Evolutionary conservation across 2,888 invertebrate genomes (phyloP).

Genomic region (Philereme vetulata): DNA sequence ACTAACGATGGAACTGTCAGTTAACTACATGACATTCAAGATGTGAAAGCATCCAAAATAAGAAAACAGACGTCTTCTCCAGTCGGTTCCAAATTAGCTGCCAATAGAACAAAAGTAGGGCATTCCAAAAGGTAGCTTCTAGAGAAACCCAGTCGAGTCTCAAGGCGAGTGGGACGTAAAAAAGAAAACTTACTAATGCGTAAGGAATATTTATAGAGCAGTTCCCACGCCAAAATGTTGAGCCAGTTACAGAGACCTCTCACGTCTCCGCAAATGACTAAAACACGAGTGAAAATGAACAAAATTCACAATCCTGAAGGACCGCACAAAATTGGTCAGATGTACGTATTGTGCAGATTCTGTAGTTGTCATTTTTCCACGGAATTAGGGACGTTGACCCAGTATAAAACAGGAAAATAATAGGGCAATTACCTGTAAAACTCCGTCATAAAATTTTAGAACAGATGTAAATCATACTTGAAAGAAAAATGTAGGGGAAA

Average conservation of each 20-base stretch:
- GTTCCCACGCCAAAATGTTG: constrained; percentile 51
- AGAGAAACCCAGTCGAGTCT: constrained; percentile 45
- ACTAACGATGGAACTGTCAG: constrained; percentile 40
- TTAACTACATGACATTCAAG: constrained; percentile 48
- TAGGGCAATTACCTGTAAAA: constrained; percentile 47
- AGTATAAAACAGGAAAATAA: constrained; percentile 41
- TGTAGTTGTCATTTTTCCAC: constrained; percentile 37
- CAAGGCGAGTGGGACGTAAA: constrained; percentile 44
- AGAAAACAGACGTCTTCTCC: constrained; percentile 46
- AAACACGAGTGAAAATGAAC: constrained; percentile 20
- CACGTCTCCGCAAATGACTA: constrained; percentile 23
- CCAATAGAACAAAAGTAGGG: constrained; percentile 47
- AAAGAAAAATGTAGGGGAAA: constrained; percentile 36
- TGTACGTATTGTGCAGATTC: constrained; percentile 43
- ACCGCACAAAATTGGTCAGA: constrained; percentile 37
- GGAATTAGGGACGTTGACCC: constrained; percentile 48
- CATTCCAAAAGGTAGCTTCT: constrained; percentile 42
- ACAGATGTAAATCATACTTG: constrained; percentile 38
- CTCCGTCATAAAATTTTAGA: constrained; percentile 44
- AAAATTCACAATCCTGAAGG: constrained; percentile 34
- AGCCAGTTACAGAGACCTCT: constrained; percentile 43
- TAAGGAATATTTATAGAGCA: constrained; percentile 53
- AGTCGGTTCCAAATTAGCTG: constrained; percentile 46
- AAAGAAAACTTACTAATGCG: constrained; percentile 53
- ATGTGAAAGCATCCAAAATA: constrained; percentile 43